Evolutionary conservation across 2,113 vertebrate species (phyloP).

Genomic region (Oxyura jamaicensis): DNA sequence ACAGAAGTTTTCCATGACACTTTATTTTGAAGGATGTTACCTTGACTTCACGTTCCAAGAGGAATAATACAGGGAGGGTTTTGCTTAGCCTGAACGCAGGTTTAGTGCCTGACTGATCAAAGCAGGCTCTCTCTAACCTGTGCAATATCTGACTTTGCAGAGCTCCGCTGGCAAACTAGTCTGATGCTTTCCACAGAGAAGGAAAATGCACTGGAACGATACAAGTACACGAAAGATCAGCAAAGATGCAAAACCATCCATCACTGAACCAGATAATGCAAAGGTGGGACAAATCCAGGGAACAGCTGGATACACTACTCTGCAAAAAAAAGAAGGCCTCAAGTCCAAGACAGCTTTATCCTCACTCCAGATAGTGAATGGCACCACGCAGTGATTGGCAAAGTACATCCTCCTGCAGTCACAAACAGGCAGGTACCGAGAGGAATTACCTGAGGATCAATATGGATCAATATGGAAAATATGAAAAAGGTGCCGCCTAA

Average conservation of each 20-base stretch:
- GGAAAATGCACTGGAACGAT: background rate
- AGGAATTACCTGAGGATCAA: background rate
- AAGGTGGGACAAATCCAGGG: background rate
- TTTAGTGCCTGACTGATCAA: constrained; percentile 16
- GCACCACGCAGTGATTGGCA: background rate
- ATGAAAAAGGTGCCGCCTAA: background rate
- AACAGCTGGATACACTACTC: background rate
- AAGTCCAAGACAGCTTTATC: background rate
- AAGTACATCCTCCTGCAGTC: background rate
- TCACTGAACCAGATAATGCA: background rate
- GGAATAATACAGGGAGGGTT: background rate
- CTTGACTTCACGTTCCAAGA: constrained; percentile 3
- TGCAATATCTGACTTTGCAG: background rate
- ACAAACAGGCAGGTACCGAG: background rate
- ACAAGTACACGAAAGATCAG: background rate
- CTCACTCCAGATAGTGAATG: background rate
- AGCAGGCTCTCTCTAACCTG: background rate
- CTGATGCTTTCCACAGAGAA: background rate
- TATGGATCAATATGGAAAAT: too few species aligned
- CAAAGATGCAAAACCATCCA: background rate
- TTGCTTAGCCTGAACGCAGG: background rate
- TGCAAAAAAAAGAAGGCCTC: background rate
- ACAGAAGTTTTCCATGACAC: constrained; percentile 1
- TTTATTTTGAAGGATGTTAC: background rate
- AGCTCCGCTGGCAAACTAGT: background rate